Conservation (phyloP, 2,113 vertebrate species). For the Pleuronectes platessa region DNA sequence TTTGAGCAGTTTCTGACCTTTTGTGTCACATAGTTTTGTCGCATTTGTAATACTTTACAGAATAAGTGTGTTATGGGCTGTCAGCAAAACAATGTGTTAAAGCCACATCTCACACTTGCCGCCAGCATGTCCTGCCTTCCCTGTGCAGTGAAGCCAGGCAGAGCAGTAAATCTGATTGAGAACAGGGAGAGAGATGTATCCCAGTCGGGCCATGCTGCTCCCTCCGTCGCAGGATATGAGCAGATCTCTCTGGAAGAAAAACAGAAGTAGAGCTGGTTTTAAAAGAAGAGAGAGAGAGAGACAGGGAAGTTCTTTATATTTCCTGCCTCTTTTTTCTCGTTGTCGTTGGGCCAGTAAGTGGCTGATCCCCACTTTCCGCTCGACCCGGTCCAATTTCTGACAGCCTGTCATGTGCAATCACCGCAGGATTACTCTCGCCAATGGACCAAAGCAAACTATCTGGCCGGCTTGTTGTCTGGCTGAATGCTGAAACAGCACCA, state of each 20-base stretch:
- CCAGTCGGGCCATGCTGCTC: neutral
- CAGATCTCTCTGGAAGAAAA: neutral
- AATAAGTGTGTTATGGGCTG: neutral
- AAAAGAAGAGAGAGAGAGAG: neutral
- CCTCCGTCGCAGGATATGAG: neutral
- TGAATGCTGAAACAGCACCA: slow-evolving; percentile 75
- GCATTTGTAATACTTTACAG: neutral
- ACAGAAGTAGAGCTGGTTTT: neutral
- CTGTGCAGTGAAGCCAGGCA: neutral
- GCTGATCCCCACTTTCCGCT: slow-evolving; percentile 84
- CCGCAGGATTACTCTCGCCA: slow-evolving; percentile 69
- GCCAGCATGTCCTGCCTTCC: neutral
- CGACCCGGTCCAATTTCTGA: slow-evolving; percentile 83
- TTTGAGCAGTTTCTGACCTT: neutral
- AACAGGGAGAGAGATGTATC: neutral
- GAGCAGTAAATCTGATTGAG: neutral
- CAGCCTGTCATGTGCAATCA: slow-evolving; percentile 87
- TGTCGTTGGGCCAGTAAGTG: slow-evolving; percentile 66
- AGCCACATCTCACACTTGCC: neutral
- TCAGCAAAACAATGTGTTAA: neutral
- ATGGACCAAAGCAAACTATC: slow-evolving; percentile 54
- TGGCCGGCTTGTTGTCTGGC: slow-evolving; percentile 55
- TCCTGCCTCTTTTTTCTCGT: slow-evolving; percentile 41
- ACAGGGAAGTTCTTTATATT: neutral
- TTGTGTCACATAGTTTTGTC: neutral